Evolutionary conservation across 2,113 vertebrate genomes (phyloP), one percentile per base, ranked within the genome.

Genomic region (Vulpes ferrilata): DNA sequence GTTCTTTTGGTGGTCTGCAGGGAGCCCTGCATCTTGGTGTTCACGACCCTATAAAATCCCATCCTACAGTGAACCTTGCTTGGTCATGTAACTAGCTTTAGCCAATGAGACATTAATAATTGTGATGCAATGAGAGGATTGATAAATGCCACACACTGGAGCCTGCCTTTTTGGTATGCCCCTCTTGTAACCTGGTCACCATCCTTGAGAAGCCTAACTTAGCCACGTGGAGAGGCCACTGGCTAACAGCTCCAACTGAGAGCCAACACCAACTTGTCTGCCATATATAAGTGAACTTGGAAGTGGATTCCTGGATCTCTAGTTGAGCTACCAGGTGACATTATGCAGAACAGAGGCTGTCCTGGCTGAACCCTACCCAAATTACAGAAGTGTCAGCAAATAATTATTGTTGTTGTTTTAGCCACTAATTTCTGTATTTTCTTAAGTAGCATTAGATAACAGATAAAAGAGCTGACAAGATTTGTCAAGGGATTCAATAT

Each of bases 401-500:
- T 35, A 27, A 94, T 57, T 91, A 11, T 9, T 65, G 48, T 62
- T 74, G 51, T 60, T 74, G 35, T 76, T 86, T 92, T 69, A 85
- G 76, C n/a, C 27, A 86, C 48, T 92, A 71, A 64, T 86, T 86
- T 89, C 78, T 71, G 25, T 71, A 20, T 91, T 95, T 95, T 91
- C 55, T 80, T 90, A 90, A 48, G 35, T 23, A 88, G 60, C 48
- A 74, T 78, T 88, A 95, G 27, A 53, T 87, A 76, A 69, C 38
- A 86, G 38, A 91, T 51, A 30, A 7, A 94, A 94, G 55, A 79
- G 17, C 16, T 69, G 48, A 93, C 32, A 95, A 76, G 35, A 78
- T 65, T 81, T 93, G 27, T 48, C 85, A 25, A 89, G 79, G 55
- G 16, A 95, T 51, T 97, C 88, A 92, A 60, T 65, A 23, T 85